Base-by-base conservation (phyloP, 2,888 invertebrate species). In the Drosophila koepferae region DNA sequence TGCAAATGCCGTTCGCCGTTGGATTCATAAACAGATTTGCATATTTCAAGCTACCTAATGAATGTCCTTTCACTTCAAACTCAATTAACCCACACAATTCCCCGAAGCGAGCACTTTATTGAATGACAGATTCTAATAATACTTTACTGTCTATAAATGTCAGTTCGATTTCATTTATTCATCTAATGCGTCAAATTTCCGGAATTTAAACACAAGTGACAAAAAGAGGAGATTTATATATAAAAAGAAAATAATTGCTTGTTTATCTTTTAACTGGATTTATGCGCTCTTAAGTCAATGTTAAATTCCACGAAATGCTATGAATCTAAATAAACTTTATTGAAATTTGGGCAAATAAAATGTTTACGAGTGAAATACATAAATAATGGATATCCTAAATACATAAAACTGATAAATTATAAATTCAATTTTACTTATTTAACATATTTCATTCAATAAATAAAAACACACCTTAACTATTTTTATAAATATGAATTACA, bases 41-140 rank as follows among this genome's bases (percentile, higher is more conserved):
- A 76, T 72, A 68, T 43, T 65, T 68, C 56, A 53, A 16, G 51
- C 12, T 38, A 23, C 4, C 46, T 31, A 63, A 76, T 68, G 46
- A 62, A 54, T 10, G 31, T 18, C 34, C 53, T 44, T 43, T 63
- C 40, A 31, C 2, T 12, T 49, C 9, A 41, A 66, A 55, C 56
- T 63, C 36, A 56, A 65, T 70, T 65, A 65, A 40, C 36, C 20
- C 36, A 46, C 36, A 41, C 36, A 34, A 31, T 12, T 34, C 34
- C 20, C 2, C 18, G 9, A 3, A 16, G 6, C 18, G 10, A 40
- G 9, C 5, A 0, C 12, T n/a, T 10, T 3, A 14, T 18, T 44
- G 8, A 53, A 49, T 51, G 23, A 5, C 16, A 44, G 38, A 23
- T 10, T 12, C 20, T 46, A 61, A 71, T 58, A 18, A 38, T n/a